Evolutionary conservation across 2,797 vertebrate genomes (phyloP).

Genomic region (Notolepis coatsorum): DNA sequence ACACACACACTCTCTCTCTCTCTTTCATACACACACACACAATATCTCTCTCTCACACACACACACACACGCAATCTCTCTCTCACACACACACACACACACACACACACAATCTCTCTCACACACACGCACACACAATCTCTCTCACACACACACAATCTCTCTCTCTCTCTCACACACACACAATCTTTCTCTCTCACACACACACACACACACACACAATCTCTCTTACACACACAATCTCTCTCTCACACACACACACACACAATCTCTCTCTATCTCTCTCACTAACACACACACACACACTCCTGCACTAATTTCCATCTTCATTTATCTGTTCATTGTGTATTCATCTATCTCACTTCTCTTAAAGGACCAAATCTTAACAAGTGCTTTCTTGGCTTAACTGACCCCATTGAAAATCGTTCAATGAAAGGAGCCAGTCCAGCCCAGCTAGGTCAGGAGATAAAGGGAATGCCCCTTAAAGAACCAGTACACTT

Average conservation of each 20-base stretch:
- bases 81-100: not conserved
- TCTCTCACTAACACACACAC: not conserved
- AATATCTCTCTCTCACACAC: slow-evolving; percentile 28
- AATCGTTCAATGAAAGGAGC: slow-evolving; percentile 53
- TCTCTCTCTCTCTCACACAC: not conserved
- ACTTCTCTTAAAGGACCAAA: slow-evolving; percentile 36
- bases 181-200: no score
- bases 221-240: not conserved
- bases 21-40: not conserved
- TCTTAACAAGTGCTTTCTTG: slow-evolving; percentile 70
- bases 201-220: slow-evolving; percentile 11
- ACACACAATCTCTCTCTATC: no score
- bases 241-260: no score
- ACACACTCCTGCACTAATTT: not conserved
- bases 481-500: no score
- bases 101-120: no score
- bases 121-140: not conserved
- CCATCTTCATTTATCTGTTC: slow-evolving; percentile 43
- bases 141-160: not conserved
- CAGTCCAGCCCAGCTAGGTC: slow-evolving; percentile 6
- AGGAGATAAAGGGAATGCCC: slow-evolving; percentile 51
- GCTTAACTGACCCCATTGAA: slow-evolving; percentile 49
- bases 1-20: slow-evolving; percentile 11
- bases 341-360: slow-evolving; percentile 41
- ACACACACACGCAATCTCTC: not conserved